A percentile compares a stretch with the other conserved stretches of the same genome.
Conservation (phyloP, 1,140 invertebrate genomes). For the Phymastichus coffea region DNA sequence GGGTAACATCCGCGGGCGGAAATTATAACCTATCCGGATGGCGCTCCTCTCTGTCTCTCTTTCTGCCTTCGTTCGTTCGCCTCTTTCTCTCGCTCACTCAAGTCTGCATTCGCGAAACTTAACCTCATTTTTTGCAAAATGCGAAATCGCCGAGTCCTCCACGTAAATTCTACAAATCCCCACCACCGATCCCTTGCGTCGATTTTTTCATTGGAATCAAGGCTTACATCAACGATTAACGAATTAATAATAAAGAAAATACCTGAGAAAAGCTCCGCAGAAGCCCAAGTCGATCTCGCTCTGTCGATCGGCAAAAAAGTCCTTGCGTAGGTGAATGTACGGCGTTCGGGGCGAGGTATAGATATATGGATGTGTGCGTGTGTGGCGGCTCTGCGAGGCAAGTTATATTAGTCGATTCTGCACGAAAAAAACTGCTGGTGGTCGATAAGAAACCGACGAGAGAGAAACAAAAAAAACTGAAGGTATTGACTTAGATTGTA, state of each 20-base stretch:
- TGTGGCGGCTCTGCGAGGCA: background rate
- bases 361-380: no score
- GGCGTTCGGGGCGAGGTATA: no score
- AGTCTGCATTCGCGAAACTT: constrained; percentile 21
- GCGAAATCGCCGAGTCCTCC: background rate
- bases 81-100: background rate
- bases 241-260: background rate
- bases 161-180: background rate
- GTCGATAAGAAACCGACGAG: background rate
- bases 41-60: background rate
- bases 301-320: constrained; percentile 23
- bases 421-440: background rate
- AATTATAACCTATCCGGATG: constrained; percentile 26
- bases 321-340: background rate
- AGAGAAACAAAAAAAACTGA: background rate
- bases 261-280: background rate
- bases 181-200: background rate
- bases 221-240: background rate
- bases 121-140: constrained; percentile 26
- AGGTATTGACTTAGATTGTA: no score
- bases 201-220: background rate
- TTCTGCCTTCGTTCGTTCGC: background rate
- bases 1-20: constrained; percentile 21
- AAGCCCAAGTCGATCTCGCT: background rate
- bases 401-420: no score